Evolutionary conservation across 2,113 vertebrate species (phyloP).

Genomic region (Ploceus nigricollis): DNA sequence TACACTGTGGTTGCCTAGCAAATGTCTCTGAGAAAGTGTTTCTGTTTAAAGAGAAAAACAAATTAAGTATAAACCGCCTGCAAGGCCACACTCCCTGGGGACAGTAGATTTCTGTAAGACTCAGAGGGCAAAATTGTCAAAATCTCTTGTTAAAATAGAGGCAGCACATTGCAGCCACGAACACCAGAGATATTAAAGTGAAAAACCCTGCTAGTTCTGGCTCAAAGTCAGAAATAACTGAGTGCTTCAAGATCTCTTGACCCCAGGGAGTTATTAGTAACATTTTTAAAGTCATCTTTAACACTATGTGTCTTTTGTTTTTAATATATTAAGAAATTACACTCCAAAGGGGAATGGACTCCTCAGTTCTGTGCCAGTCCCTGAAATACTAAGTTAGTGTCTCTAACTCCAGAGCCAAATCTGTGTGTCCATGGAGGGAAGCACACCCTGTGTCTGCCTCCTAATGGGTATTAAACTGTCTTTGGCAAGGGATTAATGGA

Average conservation of each 20-base stretch:
- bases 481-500: neutral
- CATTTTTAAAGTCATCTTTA: slow-evolving; percentile 6
- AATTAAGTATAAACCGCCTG: slow-evolving; percentile 35
- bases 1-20: neutral
- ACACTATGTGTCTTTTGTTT: slow-evolving; percentile 14
- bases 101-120: neutral
- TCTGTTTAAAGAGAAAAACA: slow-evolving; percentile 45
- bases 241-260: neutral
- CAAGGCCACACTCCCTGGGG: neutral
- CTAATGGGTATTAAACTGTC: neutral
- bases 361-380: neutral
- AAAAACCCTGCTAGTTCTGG: slow-evolving; percentile 1
- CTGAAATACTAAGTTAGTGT: neutral
- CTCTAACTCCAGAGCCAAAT: neutral
- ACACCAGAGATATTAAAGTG: neutral
- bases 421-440: neutral
- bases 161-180: neutral
- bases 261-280: slow-evolving; percentile 6
- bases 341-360: neutral
- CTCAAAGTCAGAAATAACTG: neutral
- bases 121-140: slow-evolving; percentile 4
- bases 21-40: neutral
- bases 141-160: neutral
- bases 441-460: neutral
- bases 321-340: slow-evolving; percentile 21